phyloP scores from a whole-genome alignment of 1,140 invertebrate species.

The Camponotus pennsylvanicus region DNA sequence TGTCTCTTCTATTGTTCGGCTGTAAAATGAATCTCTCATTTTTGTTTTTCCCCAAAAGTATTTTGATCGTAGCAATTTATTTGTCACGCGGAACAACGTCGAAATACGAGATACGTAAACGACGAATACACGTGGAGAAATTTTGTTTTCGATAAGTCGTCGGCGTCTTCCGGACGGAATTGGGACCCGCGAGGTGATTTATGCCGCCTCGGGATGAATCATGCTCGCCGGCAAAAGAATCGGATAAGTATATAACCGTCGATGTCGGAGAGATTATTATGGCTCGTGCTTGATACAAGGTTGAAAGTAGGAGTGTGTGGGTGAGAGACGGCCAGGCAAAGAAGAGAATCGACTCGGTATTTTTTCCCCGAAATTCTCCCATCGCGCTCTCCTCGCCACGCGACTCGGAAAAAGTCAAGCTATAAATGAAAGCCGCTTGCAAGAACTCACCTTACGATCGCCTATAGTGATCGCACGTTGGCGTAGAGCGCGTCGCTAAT shows the following conservation, averaged over 20 bases:
- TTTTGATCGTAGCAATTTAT: constrained; percentile 3
- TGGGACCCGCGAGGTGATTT: constrained; percentile 82
- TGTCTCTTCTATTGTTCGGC: not conserved
- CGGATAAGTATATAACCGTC: constrained; percentile 80
- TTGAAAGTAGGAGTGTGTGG: constrained; percentile 80
- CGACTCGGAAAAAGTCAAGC: constrained; percentile 75
- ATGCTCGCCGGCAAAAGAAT: constrained; percentile 79
- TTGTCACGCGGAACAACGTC: constrained; percentile 5
- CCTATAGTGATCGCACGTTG: constrained; percentile 27
- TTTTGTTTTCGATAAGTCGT: constrained; percentile 79
- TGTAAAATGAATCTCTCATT: constrained; percentile 9
- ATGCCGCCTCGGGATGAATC: constrained; percentile 81
- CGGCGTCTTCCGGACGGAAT: constrained; percentile 76
- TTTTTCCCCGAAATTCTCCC: constrained; percentile 67
- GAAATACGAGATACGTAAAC: constrained; percentile 3
- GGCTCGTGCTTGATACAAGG: constrained; percentile 81
- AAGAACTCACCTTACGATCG: constrained; percentile 52
- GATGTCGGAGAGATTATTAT: constrained; percentile 83
- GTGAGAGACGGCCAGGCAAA: constrained; percentile 75
- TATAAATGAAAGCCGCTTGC: constrained; percentile 78
- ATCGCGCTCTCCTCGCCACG: constrained; percentile 68
- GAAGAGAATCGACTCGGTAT: constrained; percentile 69
- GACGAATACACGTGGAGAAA: constrained; percentile 65
- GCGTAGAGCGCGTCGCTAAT: constrained; percentile 50
- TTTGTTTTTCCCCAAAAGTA: not conserved